A percentile compares a stretch with the other conserved stretches of the same genome.
phyloP scores from a whole-genome alignment of 2,797 vertebrate genomes.

The Sardinella longiceps region DNA sequence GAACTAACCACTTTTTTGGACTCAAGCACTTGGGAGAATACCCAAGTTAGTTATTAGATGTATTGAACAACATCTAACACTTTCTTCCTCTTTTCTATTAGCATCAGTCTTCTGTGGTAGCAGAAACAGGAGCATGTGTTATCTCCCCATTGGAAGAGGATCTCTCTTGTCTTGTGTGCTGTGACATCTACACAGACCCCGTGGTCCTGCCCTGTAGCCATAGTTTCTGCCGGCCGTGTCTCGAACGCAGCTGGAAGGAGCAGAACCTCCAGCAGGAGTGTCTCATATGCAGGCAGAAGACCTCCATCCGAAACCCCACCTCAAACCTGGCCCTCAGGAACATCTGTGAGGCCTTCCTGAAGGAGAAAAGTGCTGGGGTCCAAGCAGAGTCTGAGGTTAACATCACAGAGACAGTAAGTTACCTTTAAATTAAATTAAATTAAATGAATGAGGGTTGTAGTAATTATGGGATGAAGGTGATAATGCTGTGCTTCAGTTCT shows the following conservation, averaged over 20 bases:
- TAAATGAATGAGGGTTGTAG: too few species aligned
- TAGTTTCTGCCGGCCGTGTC: conserved; percentile 30
- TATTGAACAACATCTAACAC: too few species aligned
- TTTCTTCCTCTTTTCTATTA: neutral
- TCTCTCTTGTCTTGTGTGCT: conserved; percentile 32
- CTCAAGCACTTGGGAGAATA: too few species aligned
- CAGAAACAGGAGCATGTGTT: neutral
- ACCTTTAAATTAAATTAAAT: too few species aligned
- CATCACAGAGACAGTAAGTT: neutral
- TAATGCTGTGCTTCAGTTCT: too few species aligned
- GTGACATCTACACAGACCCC: conserved; percentile 25
- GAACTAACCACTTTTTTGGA: too few species aligned
- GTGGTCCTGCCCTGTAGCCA: conserved; percentile 29
- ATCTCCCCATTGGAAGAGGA: neutral
- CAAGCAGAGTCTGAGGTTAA: neutral
- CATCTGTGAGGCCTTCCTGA: conserved; percentile 10
- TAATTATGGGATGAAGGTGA: too few species aligned
- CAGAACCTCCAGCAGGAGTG: neutral
- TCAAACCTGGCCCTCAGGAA: conserved; percentile 25
- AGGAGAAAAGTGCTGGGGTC: neutral
- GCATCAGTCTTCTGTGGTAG: neutral
- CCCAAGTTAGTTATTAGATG: too few species aligned
- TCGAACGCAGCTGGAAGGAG: conserved; percentile 10
- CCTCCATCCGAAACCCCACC: neutral
- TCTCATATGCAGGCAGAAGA: conserved; percentile 10